Base-by-base conservation (phyloP, 2,888 invertebrate genomes). In the Hymenopus coronatus region DNA sequence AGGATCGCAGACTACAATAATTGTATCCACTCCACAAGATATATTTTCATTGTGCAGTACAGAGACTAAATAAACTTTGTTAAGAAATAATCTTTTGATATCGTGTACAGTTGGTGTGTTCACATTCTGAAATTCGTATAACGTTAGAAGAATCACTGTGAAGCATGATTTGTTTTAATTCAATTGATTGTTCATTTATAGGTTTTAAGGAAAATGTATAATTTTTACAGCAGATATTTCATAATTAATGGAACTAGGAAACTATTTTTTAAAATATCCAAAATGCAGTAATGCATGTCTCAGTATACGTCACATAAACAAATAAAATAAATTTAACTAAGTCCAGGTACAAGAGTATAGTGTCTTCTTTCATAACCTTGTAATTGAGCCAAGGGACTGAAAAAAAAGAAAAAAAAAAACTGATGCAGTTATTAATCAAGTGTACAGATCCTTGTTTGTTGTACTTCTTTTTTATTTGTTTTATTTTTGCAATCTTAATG, bases 241-340 rank as follows among this genome's bases (percentile, higher is more conserved):
- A 88, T 46, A 30, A 88, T 54, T 88, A 84, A 84, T 88, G 88
- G 40, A 85, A 86, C 86, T 87, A 82, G 81, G 82, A 87, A 85
- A 84, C 70, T 84, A 85, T 85, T 85, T 86, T 87, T 86, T 89
- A 86, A 89, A 82, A n/a, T 85, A 81, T 86, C 40, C 28, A 86
- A 88, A 86, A 87, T 89, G 89, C 89, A 89, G 89, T 15, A 89
- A 86, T 89, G 89, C 89, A 89, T 86, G 88, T 88, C 89, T 89
- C 89, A 86, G 89, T 89, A 89, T 89, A 89, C 86, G 89, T 89
- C 83, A 89, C 33, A 28, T 85, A 40, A 40, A 85, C 33, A 88
- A 85, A 70, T 70, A 70, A 70, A 70, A 70, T 70, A 70, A 70
- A 70, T 20, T 14, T 70, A 70, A 70, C 54, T 70, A 85, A 86